Evolutionary conservation across 2,113 vertebrate genomes (phyloP).

Genomic region (Galeopterus variegatus): DNA sequence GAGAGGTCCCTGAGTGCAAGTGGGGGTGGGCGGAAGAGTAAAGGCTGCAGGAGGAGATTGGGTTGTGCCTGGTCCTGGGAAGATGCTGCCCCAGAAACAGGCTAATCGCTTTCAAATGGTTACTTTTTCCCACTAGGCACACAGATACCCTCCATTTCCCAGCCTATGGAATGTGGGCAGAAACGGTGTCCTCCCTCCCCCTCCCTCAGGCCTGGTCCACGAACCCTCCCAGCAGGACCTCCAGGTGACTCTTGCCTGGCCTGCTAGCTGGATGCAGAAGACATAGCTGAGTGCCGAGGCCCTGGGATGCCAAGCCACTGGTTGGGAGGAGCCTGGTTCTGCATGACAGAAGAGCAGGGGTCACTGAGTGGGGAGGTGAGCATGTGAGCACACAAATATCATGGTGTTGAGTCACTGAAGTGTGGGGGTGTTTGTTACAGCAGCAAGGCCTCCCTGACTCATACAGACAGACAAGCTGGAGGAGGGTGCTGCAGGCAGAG

Average conservation of each 20-base stretch:
- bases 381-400: neutral
- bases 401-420: too few species aligned
- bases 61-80: neutral
- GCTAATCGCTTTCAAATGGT: neutral
- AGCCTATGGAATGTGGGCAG: too few species aligned
- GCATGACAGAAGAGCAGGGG: neutral
- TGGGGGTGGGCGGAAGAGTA: too few species aligned
- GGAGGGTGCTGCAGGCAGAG: too few species aligned
- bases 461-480: neutral
- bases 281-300: fast-evolving
- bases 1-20: neutral
- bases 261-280: neutral
- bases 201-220: neutral
- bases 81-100: neutral
- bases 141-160: neutral
- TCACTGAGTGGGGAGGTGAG: neutral
- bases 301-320: neutral
- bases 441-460: neutral
- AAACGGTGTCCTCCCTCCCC: neutral
- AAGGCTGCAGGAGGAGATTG: neutral
- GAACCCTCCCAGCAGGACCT: neutral
- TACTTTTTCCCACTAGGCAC: neutral
- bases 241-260: neutral
- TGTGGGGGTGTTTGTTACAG: neutral
- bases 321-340: neutral